phyloP scores from a whole-genome alignment of 2,888 invertebrate genomes.

The Poecilus cupreus region DNA sequence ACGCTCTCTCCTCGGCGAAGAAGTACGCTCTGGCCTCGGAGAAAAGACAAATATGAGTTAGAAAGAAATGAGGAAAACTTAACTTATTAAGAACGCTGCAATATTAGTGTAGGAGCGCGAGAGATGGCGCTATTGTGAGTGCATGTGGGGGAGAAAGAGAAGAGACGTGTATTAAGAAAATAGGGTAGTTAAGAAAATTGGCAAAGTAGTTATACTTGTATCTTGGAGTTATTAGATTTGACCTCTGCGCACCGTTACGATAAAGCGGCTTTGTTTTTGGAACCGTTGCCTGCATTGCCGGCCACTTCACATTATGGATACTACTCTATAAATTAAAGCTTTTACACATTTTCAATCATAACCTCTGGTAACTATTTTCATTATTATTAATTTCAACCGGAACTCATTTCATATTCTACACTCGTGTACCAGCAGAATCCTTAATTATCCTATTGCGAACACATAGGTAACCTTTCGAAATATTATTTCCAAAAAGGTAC shows the following conservation, averaged over 20 bases:
- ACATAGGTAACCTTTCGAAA: no score
- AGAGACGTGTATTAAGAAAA: conserved; percentile 70
- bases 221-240: conserved; percentile 70
- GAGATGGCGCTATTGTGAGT: conserved; percentile 62
- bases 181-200: conserved; percentile 71
- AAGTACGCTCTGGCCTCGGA: conserved; percentile 39
- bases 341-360: neutral
- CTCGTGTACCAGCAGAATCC: no score
- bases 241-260: conserved; percentile 64
- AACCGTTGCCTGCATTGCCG: neutral
- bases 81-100: conserved; percentile 71
- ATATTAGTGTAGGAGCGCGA: conserved; percentile 67
- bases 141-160: conserved; percentile 62
- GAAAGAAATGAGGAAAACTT: conserved; percentile 71
- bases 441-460: no score
- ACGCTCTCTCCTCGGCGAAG: conserved; percentile 15
- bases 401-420: no score
- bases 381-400: no score
- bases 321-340: conserved; percentile 24
- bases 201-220: conserved; percentile 70
- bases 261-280: conserved; percentile 61
- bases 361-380: no score
- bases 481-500: no score
- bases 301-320: neutral
- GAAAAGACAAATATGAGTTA: conserved; percentile 62